Evolutionary conservation across 92 coral and sea anemone genomes (phyloP).

Genomic region (Anthopleura xanthogrammica): DNA sequence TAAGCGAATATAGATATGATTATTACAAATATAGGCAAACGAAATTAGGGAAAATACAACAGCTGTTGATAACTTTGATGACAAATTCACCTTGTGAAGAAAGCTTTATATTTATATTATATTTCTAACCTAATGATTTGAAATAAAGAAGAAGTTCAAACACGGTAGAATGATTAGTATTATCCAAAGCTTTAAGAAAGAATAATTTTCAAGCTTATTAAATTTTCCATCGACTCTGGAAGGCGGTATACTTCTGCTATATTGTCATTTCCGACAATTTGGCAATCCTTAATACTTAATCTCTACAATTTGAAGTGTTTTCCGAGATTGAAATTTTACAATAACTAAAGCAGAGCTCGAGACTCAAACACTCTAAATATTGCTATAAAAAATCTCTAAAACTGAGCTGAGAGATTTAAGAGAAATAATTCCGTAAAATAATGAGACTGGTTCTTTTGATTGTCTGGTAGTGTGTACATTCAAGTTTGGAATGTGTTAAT

Average conservation of each 20-base stretch:
- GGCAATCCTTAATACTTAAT: background rate
- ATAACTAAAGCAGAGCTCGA: background rate
- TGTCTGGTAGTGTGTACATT: slow-evolving; percentile 1
- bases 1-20: background rate
- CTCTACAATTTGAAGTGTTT: slow-evolving; percentile 4
- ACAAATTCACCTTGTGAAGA: background rate
- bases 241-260: background rate
- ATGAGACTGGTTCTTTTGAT: background rate
- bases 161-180: background rate
- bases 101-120: background rate
- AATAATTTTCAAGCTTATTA: background rate
- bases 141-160: background rate
- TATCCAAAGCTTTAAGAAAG: background rate
- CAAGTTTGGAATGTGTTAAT: background rate
- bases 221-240: background rate
- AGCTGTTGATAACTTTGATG: background rate
- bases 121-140: background rate
- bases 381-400: background rate
- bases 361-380: background rate
- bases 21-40: slow-evolving; percentile 23
- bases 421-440: background rate
- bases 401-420: background rate
- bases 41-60: background rate
- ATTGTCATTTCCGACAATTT: background rate
- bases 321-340: slow-evolving; percentile 5